Percentiles rank a stretch among this genome's conserved stretches.
Conservation (phyloP, 1,140 invertebrate species). For the Rhopalosiphum padi region DNA sequence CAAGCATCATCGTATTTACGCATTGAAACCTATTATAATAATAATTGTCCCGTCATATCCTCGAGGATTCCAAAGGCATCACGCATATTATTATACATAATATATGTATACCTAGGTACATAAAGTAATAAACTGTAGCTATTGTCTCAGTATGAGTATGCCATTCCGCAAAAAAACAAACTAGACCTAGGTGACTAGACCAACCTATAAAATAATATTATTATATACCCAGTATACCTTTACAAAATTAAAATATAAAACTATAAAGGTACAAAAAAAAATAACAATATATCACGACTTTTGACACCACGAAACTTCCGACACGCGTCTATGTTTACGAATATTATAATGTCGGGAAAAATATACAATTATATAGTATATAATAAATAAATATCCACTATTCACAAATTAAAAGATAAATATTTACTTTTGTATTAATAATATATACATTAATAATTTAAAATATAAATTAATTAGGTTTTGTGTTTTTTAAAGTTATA, state of each 20-base stretch:
- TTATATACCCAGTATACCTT: neutral
- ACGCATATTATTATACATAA: neutral
- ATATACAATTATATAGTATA: neutral
- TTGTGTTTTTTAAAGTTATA: no score
- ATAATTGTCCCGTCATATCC: conserved; percentile 20
- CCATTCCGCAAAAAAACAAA: neutral
- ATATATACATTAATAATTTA: neutral
- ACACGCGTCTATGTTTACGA: neutral
- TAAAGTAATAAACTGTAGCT: neutral
- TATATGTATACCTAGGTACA: neutral
- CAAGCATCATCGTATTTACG: neutral
- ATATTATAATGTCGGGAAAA: neutral
- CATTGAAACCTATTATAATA: conserved; percentile 25
- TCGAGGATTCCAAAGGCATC: conserved; percentile 12
- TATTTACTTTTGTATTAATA: neutral
- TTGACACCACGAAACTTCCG: neutral
- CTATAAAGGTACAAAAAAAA: neutral
- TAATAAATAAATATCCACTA: neutral
- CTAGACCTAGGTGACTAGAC: neutral
- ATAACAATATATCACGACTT: neutral
- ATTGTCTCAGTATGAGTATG: neutral
- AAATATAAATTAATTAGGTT: no score
- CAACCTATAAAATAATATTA: neutral
- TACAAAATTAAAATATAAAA: neutral
- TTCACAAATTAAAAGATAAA: neutral